These are phyloP conservation scores for Diadegma fenestrale DNA, from an alignment of 2,888 invertebrate genomes.

Conservation along the genomic window DNA sequence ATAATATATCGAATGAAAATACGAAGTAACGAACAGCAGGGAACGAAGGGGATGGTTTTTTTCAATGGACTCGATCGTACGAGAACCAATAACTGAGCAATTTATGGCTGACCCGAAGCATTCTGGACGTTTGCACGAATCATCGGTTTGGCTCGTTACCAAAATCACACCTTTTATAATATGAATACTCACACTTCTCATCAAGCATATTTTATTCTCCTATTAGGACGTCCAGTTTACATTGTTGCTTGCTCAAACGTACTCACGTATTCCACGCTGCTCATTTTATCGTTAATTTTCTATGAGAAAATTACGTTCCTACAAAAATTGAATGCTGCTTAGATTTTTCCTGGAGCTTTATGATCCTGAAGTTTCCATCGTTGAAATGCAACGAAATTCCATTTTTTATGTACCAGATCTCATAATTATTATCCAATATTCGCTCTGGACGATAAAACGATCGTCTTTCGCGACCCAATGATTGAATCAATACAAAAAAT, in stretches of 20 bases:
- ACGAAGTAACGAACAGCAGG: conserved; percentile 29
- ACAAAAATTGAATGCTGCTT: background rate
- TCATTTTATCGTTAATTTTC: background rate
- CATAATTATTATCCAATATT: too few species aligned
- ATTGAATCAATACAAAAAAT: too few species aligned
- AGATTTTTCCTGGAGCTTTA: too few species aligned
- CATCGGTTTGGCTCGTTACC: conserved; percentile 40
- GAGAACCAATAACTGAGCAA: conserved; percentile 27
- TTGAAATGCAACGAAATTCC: too few species aligned
- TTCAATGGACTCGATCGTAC: conserved; percentile 17
- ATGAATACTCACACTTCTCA: conserved; percentile 11
- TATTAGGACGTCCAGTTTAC: background rate
- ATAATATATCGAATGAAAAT: conserved; percentile 21
- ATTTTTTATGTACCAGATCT: too few species aligned
- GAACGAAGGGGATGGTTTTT: conserved; percentile 24
- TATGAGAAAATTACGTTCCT: background rate
- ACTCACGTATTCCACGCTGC: background rate
- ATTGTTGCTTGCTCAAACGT: conserved; percentile 3
- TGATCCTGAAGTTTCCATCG: too few species aligned
- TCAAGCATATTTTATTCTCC: background rate
- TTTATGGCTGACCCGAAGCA: conserved; percentile 4
- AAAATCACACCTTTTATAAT: conserved; percentile 24
- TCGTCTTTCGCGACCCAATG: too few species aligned
- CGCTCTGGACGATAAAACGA: too few species aligned
- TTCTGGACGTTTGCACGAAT: conserved; percentile 32